phyloP scores from a whole-genome alignment of 2,797 vertebrate genomes.

The Tarsius wallacei region DNA sequence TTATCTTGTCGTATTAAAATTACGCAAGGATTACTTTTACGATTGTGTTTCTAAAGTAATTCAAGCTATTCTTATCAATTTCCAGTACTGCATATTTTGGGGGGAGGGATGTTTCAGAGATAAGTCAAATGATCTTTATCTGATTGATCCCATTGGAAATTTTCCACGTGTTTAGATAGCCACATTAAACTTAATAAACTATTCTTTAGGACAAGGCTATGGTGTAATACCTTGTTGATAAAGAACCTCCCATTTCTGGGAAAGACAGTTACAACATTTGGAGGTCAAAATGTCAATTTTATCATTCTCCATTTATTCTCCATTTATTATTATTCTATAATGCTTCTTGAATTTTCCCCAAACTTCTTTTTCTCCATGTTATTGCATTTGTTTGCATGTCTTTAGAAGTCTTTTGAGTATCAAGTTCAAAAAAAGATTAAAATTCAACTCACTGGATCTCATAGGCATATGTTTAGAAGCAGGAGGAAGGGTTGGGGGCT shows the following conservation, averaged over 20 bases:
- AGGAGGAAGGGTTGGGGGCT: not conserved
- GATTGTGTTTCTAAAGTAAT: not conserved
- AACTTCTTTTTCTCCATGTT: not conserved
- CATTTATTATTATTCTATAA: not conserved
- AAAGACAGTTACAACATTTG: not conserved
- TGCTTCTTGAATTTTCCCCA: not conserved
- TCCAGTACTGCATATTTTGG: not conserved
- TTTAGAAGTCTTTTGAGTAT: not conserved
- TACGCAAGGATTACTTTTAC: not conserved
- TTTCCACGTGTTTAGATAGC: not conserved
- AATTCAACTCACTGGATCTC: not conserved
- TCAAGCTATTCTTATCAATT: slow-evolving; percentile 7
- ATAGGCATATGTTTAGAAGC: not conserved
- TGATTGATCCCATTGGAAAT: slow-evolving; percentile 28
- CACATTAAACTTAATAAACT: not conserved
- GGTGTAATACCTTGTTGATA: not conserved
- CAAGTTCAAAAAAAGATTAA: not conserved
- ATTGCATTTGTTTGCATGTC: not conserved
- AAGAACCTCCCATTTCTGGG: not conserved
- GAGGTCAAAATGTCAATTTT: not conserved
- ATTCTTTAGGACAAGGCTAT: not conserved
- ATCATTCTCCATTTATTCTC: not conserved
- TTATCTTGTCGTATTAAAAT: slow-evolving; percentile 42
- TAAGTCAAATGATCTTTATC: slow-evolving; percentile 39
- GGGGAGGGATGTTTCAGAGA: not conserved